Evolutionary conservation across 2,888 invertebrate genomes (phyloP).

Genomic region (Drosophila quinaria): DNA sequence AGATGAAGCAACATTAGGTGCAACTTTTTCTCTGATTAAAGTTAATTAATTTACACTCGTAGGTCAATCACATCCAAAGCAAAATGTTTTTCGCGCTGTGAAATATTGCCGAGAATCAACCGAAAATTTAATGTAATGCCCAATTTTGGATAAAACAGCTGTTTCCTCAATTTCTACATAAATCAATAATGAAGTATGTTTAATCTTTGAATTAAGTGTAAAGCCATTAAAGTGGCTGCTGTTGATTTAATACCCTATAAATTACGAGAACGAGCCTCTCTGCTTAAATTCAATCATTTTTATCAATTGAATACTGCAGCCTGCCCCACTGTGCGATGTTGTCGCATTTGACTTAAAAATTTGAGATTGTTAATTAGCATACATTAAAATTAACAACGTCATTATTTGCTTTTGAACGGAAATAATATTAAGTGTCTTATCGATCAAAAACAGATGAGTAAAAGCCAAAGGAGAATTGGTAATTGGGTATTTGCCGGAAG

Average conservation of each 20-base stretch:
- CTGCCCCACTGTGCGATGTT: constrained; percentile 42
- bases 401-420: constrained; percentile 28
- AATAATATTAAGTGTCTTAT: constrained; percentile 29
- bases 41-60: constrained; percentile 8
- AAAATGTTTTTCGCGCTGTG: constrained; percentile 8
- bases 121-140: background rate
- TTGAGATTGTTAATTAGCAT: constrained; percentile 38
- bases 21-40: constrained; percentile 25
- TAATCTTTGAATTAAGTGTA: constrained; percentile 19
- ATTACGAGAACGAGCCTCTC: constrained; percentile 33
- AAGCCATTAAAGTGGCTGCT: constrained; percentile 11
- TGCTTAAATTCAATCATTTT: constrained; percentile 10
- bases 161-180: constrained; percentile 7
- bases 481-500: constrained; percentile 35
- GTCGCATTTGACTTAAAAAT: constrained; percentile 14
- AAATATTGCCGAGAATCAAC: background rate
- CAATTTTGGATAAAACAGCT: constrained; percentile 9
- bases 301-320: background rate
- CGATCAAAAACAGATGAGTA: constrained; percentile 18
- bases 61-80: constrained; percentile 39
- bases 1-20: constrained; percentile 6
- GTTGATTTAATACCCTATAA: constrained; percentile 26
- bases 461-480: constrained; percentile 9
- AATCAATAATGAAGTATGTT: constrained; percentile 24
- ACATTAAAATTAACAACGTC: constrained; percentile 22